Base-by-base conservation (phyloP, 1,140 invertebrate species). In the Aporrectodea caliginosa region DNA sequence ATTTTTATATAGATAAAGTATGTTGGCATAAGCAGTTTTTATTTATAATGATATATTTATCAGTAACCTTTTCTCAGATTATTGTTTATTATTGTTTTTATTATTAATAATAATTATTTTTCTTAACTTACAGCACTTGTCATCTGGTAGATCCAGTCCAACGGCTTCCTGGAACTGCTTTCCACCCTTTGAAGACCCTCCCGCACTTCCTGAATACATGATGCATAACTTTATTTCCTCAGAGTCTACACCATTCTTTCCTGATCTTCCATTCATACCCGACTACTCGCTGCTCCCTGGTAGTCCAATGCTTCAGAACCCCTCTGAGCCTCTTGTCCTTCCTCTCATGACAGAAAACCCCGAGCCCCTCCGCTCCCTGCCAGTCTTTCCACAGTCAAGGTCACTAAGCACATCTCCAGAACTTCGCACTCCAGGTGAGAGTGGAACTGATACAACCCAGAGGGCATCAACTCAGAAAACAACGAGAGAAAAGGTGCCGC, bases 401-500 rank as follows among this genome's bases (percentile, higher is more conserved):
- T 58, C 43, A 58, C 43, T 58, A 22, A 58, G 43, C 43, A 58
- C 43, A 12, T 58, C 43, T 12, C 43, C 43, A 22, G 43, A 58
- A 22, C 43, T 58, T 6, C 43, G 43, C 43, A 58, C 43, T 6
- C 43, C 43, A 58, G 6, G 6, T 6, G 43, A 58, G 43, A 58
- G 43, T 58, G 43, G 43, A 6, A 58, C 43, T 22, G 43, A 58
- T 58, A 58, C 43, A 12, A 58, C 43, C 6, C 43, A 6, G 22
- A 58, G 22, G 43, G 43, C 6, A 58, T 58, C 43, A 22, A 58
- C 6, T 6, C 43, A 6, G 22, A 58, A 58, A 58, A 12, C 22
- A 22, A 34, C 32, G 0, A 58, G 34, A n/a, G 79, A 79, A 43
- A 76, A 76, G 27, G 82, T 86, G 14, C 86, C 86, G 0, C 79